Evolutionary conservation across 2,888 invertebrate genomes (phyloP), one percentile per base, ranked within the genome.

Genomic region (Anagyrus pseudococci): DNA sequence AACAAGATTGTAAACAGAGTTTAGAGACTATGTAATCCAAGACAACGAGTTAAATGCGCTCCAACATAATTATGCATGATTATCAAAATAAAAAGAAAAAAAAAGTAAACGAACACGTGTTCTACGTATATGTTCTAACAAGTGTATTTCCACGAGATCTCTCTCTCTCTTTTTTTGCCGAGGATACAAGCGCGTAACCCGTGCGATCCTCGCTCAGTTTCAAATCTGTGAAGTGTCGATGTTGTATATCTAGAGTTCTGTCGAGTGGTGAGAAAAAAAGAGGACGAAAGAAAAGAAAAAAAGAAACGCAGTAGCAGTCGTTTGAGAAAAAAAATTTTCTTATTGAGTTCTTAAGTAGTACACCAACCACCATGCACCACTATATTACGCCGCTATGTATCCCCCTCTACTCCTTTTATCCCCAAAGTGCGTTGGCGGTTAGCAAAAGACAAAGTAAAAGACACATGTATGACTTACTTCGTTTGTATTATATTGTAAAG

Each of bases 401-500:
- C n/a, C 41, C 57, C 59, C n/a, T n/a, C n/a, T n/a, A n/a, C n/a
- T n/a, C n/a, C n/a, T n/a, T n/a, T n/a, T n/a, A n/a, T n/a, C n/a
- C n/a, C n/a, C n/a, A n/a, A n/a, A 22, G 47, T 29, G 58, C 58
- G 53, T 62, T 62, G 50, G 58, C 33, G 58, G 46, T 66, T 44
- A 64, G 60, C 46, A 67, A 64, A 69, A 49, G n/a, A n/a, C n/a
- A n/a, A n/a, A n/a, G n/a, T n/a, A n/a, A n/a, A 49, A 55, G 26
- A 57, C 41, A 26, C 23, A 49, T 50, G 17, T 40, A 69, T 69
- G 66, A 69, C 68, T 73, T 71, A 71, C 72, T 72, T 77, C 67
- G 73, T 74, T 76, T 78, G 78, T 78, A 79, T 77, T 75, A 78
- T 78, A 78, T 73, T 78, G 78, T 78, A 77, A 74, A 79, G 75